Conservation (phyloP, 2,888 invertebrate genomes). For the Leucophora obtusa region DNA sequence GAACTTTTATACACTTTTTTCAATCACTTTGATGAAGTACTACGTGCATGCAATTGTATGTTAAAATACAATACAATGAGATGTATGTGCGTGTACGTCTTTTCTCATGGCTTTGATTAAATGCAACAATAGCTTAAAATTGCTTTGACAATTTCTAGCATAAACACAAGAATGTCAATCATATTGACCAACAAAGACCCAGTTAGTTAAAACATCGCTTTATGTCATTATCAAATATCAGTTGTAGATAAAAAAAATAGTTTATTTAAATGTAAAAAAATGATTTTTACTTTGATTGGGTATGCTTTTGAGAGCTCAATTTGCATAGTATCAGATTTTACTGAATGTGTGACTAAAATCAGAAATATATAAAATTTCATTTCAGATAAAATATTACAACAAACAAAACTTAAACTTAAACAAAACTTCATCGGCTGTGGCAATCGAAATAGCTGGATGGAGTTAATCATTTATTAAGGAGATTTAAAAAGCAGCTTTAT, state of each 20-base stretch:
- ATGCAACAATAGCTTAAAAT: conserved; percentile 20
- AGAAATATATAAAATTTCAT: no score
- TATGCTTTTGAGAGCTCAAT: no score
- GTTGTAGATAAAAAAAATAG: neutral
- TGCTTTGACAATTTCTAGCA: conserved; percentile 2
- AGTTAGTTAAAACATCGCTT: neutral
- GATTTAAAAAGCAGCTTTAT: no score
- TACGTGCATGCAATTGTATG: neutral
- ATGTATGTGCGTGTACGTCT: neutral
- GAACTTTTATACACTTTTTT: neutral
- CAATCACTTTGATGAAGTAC: neutral
- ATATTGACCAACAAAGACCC: neutral
- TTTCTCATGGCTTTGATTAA: conserved; percentile 5
- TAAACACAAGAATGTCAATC: no score
- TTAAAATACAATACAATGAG: neutral
- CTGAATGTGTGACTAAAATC: no score
- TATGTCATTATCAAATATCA: neutral
- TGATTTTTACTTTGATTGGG: no score
- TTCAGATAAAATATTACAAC: no score
- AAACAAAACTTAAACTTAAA: no score
- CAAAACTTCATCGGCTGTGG: no score
- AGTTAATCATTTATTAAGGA: no score
- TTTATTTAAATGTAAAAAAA: neutral
- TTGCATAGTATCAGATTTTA: no score
- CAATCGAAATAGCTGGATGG: no score